Evolutionary conservation across 2,888 invertebrate genomes (phyloP), one percentile per base, ranked within the genome.

Genomic region (Podabrus alpinus): DNA sequence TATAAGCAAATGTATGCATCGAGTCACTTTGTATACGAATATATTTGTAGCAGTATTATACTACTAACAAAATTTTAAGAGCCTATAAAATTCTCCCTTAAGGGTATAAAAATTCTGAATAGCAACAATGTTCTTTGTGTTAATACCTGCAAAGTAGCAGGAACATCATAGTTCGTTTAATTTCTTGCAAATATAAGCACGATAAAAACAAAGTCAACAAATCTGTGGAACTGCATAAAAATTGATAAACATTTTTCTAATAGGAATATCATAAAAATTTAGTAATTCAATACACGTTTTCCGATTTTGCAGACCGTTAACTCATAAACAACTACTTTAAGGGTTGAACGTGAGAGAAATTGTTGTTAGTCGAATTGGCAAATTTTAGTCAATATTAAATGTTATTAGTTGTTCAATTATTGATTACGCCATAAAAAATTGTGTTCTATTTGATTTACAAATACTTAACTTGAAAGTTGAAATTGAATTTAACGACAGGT

Each of bases 261-360:
- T 45, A 45, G 7, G 45, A 45, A 45, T n/a, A 45, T n/a, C 45
- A 45, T 7, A 45, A 45, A 66, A 68, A 69, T 69, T 77, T 71
- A n/a, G 21, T 64, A 75, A 78, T 78, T 68, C 77, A 24, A 66
- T 71, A 72, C 77, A 74, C 77, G 76, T 77, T 70, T 59, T 68
- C 61, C 71, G 72, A 72, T 77, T 72, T 77, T 74, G 72, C 73
- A 73, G 68, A 25, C 77, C 68, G 74, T 78, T 78, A 77, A 73
- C 74, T 73, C 78, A 71, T 77, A 76, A 77, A 79, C 79, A 77
- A 77, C 76, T 75, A 74, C 72, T 73, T 75, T 72, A 74, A 74
- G 68, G 64, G 72, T 45, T 68, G 29, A 66, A 78, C 77, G 78
- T 74, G 77, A 77, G 74, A 66, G 19, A 19, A 71, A 66, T 73